Evolutionary conservation across 2,113 vertebrate species (phyloP).

Genomic region (Benitochromis conjunctus): DNA sequence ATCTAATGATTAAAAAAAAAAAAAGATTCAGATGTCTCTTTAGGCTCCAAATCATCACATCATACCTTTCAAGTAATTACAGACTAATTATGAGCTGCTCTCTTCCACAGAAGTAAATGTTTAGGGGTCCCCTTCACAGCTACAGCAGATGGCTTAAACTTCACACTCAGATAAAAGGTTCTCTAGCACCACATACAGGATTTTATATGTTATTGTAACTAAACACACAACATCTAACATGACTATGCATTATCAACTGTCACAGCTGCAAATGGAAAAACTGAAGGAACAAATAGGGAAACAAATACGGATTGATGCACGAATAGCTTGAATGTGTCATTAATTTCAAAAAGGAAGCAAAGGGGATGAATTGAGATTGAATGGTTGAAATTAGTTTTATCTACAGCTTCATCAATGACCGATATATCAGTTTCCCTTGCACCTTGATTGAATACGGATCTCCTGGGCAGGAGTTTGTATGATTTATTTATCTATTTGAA

Average conservation of each 20-base stretch:
- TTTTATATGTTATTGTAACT: background rate
- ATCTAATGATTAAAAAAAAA: background rate
- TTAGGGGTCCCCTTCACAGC: background rate
- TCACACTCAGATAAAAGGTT: background rate
- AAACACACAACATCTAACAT: background rate
- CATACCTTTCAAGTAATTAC: background rate
- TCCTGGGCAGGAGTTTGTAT: background rate
- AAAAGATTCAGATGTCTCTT: background rate
- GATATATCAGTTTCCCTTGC: background rate
- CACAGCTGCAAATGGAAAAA: background rate
- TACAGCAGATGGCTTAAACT: background rate
- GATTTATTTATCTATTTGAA: background rate
- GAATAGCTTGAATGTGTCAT: too few species aligned
- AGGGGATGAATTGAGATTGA: background rate
- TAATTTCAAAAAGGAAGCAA: background rate
- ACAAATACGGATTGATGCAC: background rate
- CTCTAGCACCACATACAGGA: constrained; percentile 17
- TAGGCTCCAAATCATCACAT: background rate
- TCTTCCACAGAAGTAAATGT: background rate
- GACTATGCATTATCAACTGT: background rate
- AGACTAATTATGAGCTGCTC: background rate
- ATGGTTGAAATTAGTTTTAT: background rate
- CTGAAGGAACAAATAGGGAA: background rate
- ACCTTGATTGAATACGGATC: background rate
- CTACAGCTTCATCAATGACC: background rate